Percentiles rank a stretch among this genome's conserved stretches.
Evolutionary conservation across 2,888 invertebrate genomes (phyloP).

Genomic region (Itoplectis maculator): DNA sequence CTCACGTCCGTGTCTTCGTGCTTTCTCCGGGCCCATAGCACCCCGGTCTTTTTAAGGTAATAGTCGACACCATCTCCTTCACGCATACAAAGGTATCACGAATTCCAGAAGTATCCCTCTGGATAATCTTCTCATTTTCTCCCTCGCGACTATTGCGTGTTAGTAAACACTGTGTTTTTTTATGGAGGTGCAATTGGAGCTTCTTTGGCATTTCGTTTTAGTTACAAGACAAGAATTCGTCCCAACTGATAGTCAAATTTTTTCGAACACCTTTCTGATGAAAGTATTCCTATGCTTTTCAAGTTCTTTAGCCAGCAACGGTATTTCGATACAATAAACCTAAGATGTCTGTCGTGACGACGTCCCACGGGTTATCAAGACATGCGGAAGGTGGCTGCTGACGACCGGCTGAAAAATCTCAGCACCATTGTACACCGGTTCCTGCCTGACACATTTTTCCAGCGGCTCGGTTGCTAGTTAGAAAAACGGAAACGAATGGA

Average conservation of each 20-base stretch:
- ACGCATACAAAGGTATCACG: neutral
- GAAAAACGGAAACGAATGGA: conserved; percentile 17
- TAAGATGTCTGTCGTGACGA: conserved; percentile 9
- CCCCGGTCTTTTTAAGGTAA: conserved; percentile 34
- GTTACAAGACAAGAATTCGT: too few species aligned
- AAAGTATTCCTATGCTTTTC: conserved; percentile 40
- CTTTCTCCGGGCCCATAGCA: conserved; percentile 15
- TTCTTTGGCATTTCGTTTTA: conserved; percentile 44
- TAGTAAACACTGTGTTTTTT: conserved; percentile 30
- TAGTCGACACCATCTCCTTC: conserved; percentile 23
- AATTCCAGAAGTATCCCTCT: conserved; percentile 35
- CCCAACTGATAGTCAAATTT: conserved; percentile 34
- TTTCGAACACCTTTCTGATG: too few species aligned
- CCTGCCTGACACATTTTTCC: conserved; percentile 37
- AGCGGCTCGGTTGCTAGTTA: neutral
- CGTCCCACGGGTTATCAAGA: conserved; percentile 27
- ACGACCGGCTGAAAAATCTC: conserved; percentile 49
- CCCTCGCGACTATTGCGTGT: conserved; percentile 25
- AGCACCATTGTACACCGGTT: conserved; percentile 11
- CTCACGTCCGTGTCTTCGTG: conserved; percentile 23
- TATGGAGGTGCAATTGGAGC: conserved; percentile 50
- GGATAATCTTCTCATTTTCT: conserved; percentile 60
- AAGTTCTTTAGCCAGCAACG: neutral
- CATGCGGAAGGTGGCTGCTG: conserved; percentile 7
- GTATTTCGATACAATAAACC: conserved; percentile 28